phyloP scores from a whole-genome alignment of 1,140 invertebrate species.

The Coptotermes formosanus region DNA sequence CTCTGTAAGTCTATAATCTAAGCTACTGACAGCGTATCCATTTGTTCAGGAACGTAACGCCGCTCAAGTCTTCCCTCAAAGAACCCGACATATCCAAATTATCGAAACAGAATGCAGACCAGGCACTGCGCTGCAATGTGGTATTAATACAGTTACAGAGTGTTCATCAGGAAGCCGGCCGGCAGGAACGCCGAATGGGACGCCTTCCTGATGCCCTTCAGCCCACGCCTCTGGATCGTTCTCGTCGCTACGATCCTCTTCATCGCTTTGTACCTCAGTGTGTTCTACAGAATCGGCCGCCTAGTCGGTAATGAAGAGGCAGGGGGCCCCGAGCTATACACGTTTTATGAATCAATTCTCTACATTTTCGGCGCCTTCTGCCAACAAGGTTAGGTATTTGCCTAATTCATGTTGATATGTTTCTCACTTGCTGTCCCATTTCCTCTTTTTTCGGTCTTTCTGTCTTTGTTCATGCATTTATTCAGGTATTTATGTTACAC shows the following conservation, averaged over 20 bases:
- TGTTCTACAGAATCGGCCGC: conserved; percentile 18
- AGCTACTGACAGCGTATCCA: too few species aligned
- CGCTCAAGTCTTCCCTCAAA: too few species aligned
- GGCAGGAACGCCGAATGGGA: background rate
- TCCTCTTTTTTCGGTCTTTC: too few species aligned
- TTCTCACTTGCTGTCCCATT: too few species aligned
- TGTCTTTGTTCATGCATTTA: too few species aligned
- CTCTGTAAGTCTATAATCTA: too few species aligned
- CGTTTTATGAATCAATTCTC: background rate
- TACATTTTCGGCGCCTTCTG: conserved; percentile 27
- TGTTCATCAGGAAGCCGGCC: conserved; percentile 4
- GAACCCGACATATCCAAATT: too few species aligned
- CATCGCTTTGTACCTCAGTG: background rate
- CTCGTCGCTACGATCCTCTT: background rate
- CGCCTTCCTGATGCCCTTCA: conserved; percentile 24
- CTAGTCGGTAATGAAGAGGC: conserved; percentile 19
- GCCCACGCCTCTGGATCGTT: background rate
- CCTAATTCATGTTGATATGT: too few species aligned
- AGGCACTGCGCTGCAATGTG: too few species aligned
- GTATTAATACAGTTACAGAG: background rate
- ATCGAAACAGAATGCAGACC: too few species aligned
- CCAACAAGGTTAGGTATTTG: background rate
- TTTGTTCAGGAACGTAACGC: too few species aligned
- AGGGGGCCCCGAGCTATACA: background rate
- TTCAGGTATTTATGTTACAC: too few species aligned